Conservation (phyloP, 2,797 vertebrate species). For the Apogon talboti region DNA sequence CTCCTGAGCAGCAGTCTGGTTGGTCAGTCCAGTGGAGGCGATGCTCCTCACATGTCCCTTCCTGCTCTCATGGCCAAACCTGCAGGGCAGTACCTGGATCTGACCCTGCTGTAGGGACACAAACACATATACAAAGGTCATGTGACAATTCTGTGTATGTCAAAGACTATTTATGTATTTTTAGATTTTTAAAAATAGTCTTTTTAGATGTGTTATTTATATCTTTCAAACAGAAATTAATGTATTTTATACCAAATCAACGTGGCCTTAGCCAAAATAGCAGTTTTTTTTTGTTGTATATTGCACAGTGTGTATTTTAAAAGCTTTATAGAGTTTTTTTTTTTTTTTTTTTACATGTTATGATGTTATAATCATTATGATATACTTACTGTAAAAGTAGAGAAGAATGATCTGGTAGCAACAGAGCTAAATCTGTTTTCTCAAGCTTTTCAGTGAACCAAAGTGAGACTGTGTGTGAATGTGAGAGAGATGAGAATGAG, state of each 20-base stretch:
- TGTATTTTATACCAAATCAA: slow-evolving; percentile 84
- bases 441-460: slow-evolving; percentile 70
- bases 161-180: slow-evolving; percentile 65
- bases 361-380: slow-evolving; percentile 62
- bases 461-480: slow-evolving; percentile 55
- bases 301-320: slow-evolving; percentile 85
- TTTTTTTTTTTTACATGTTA: slow-evolving; percentile 61
- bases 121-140: slow-evolving; percentile 48
- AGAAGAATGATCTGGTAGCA: slow-evolving; percentile 62
- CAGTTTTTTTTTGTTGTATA: slow-evolving; percentile 80
- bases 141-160: slow-evolving; percentile 51
- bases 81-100: slow-evolving; percentile 73
- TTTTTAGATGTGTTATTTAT: slow-evolving; percentile 84
- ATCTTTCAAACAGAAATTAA: slow-evolving; percentile 79
- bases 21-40: slow-evolving; percentile 73
- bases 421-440: slow-evolving; percentile 52
- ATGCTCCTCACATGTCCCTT: slow-evolving; percentile 76
- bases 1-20: slow-evolving; percentile 79
- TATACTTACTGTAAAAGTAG: slow-evolving; percentile 68
- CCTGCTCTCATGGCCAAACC: slow-evolving; percentile 81
- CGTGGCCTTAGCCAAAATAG: slow-evolving; percentile 77
- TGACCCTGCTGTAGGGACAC: slow-evolving; percentile 76
- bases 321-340: slow-evolving; percentile 78
- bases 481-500: slow-evolving; percentile 60
- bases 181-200: slow-evolving; percentile 66